Evolutionary conservation across 2,888 invertebrate species (phyloP).

Genomic region (Perithous albicinctus): DNA sequence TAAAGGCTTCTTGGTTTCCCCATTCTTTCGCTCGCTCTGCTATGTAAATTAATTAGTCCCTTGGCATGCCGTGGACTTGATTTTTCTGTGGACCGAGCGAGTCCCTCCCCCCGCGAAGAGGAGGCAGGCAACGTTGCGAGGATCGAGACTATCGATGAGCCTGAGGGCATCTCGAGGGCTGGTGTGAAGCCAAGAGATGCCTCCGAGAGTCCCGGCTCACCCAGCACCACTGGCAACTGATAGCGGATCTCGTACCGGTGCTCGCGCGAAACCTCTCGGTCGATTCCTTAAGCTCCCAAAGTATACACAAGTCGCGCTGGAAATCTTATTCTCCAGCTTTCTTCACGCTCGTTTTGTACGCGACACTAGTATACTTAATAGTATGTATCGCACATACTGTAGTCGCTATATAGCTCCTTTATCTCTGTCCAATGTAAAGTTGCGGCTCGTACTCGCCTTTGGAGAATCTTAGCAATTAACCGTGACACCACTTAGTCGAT

Average conservation of each 20-base stretch:
- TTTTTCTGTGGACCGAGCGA: constrained; percentile 77
- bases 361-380: not conserved
- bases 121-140: constrained; percentile 1
- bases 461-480: constrained; percentile 79
- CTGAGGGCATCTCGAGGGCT: constrained; percentile 51
- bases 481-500: constrained; percentile 75
- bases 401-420: constrained; percentile 31
- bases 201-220: constrained; percentile 55
- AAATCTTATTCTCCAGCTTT: constrained; percentile 54
- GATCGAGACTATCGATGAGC: constrained; percentile 39
- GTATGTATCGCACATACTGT: constrained; percentile 27
- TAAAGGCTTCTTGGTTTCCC: constrained; percentile 6
- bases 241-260: constrained; percentile 74
- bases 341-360: constrained; percentile 60
- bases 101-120: not conserved
- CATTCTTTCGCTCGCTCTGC: constrained; percentile 68
- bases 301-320: constrained; percentile 55
- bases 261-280: constrained; percentile 36
- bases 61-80: constrained; percentile 74
- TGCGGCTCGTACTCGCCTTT: constrained; percentile 45
- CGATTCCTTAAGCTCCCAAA: constrained; percentile 26
- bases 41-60: constrained; percentile 82
- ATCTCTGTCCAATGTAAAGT: constrained; percentile 30
- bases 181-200: constrained; percentile 71
- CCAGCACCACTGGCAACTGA: constrained; percentile 66